Evolutionary conservation across 2,888 invertebrate genomes (phyloP).

Genomic region (Hemithea aestivaria): DNA sequence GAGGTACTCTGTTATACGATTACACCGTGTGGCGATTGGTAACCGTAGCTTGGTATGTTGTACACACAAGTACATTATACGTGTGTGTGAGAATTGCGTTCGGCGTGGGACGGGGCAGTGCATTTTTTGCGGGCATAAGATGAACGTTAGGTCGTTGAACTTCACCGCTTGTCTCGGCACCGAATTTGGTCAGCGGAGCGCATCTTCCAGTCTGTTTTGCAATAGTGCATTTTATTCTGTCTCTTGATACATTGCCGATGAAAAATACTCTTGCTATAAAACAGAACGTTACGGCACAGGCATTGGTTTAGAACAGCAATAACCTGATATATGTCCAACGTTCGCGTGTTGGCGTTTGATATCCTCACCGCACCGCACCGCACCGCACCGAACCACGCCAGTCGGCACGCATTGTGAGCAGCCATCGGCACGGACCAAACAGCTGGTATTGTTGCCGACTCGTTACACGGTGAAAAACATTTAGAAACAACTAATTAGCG

Average conservation of each 20-base stretch:
- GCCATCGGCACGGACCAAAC: slow-evolving; percentile 46
- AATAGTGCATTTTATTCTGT: slow-evolving; percentile 26
- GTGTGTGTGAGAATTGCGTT: slow-evolving; percentile 66
- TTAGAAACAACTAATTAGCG: slow-evolving; percentile 56
- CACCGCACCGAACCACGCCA: slow-evolving; percentile 30
- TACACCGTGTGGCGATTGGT: slow-evolving; percentile 63
- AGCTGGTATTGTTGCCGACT: slow-evolving; percentile 51
- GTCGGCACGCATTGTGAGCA: slow-evolving; percentile 57
- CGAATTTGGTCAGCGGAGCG: slow-evolving; percentile 66
- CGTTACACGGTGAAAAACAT: slow-evolving; percentile 49
- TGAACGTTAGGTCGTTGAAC: slow-evolving; percentile 71
- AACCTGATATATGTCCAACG: slow-evolving; percentile 23
- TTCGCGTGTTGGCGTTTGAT: slow-evolving; percentile 41
- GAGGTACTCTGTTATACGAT: slow-evolving; percentile 52
- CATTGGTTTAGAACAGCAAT: slow-evolving; percentile 29
- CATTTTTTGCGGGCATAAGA: slow-evolving; percentile 74
- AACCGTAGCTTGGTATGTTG: slow-evolving; percentile 47
- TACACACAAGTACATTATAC: slow-evolving; percentile 41
- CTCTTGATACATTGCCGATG: not conserved
- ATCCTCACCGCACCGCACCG: no score
- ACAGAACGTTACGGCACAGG: slow-evolving; percentile 2
- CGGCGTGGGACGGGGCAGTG: slow-evolving; percentile 73
- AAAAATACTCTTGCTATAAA: no score
- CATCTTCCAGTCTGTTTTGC: slow-evolving; percentile 45
- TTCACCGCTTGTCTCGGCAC: slow-evolving; percentile 59